A percentile compares a stretch with the other conserved stretches of the same genome.
These are phyloP conservation scores for Mus minutoides DNA, from an alignment of 2,797 vertebrate species.

Conservation along the genomic window DNA sequence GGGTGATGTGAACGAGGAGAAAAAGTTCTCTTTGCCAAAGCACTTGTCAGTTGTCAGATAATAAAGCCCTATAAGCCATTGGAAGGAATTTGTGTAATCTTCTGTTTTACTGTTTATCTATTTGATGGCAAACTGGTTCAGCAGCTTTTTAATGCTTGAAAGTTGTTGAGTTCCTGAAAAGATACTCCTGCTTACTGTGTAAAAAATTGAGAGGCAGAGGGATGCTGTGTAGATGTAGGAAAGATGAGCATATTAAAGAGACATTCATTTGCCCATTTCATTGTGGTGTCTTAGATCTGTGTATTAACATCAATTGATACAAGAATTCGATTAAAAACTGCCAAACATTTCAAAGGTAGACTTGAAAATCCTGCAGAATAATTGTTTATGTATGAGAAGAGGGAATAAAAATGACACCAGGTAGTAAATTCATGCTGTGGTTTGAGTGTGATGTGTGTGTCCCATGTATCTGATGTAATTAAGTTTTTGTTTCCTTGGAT, in stretches of 20 bases:
- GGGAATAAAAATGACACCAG: neutral
- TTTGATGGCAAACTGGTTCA: neutral
- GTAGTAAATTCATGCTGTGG: neutral
- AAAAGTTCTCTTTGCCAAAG: neutral
- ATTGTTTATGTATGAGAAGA: neutral
- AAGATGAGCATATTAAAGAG: neutral
- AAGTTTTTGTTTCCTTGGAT: neutral
- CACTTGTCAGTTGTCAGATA: neutral
- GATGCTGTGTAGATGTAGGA: neutral
- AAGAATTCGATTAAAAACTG: neutral
- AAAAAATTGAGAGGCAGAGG: neutral
- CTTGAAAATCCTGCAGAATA: neutral
- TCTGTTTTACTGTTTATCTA: conserved; percentile 4
- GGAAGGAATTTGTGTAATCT: neutral
- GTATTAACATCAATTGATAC: rapidly evolving
- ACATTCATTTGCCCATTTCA: neutral
- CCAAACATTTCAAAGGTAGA: neutral
- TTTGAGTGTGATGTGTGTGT: neutral
- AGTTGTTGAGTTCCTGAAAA: neutral
- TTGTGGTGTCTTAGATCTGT: neutral
- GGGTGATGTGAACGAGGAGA: neutral
- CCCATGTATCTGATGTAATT: neutral
- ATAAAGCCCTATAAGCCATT: neutral
- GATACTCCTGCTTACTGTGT: neutral
- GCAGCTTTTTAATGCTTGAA: neutral